phyloP scores from a whole-genome alignment of 2,888 invertebrate genomes.

The Girardia tigrina region DNA sequence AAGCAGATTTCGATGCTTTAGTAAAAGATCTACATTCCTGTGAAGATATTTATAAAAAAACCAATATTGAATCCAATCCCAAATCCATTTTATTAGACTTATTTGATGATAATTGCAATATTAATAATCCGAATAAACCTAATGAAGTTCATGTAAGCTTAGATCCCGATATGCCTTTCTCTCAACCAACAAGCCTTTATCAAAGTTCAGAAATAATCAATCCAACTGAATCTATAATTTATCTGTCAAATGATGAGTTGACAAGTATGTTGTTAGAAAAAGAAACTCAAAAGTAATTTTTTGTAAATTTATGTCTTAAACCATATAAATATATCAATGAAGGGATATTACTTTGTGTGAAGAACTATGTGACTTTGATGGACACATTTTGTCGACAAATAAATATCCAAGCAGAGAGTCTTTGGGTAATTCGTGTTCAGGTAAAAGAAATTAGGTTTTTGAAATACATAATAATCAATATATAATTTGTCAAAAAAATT shows the following conservation, averaged over 20 bases:
- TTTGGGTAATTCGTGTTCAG: no score
- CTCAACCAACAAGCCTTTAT: background rate
- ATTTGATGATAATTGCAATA: background rate
- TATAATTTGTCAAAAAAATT: no score
- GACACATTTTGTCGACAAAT: background rate
- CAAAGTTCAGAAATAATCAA: background rate
- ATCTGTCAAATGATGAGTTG: constrained; percentile 15
- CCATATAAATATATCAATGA: no score
- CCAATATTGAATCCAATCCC: background rate
- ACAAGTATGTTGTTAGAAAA: background rate
- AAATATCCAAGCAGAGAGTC: background rate
- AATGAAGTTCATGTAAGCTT: background rate
- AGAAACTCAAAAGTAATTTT: constrained; percentile 2
- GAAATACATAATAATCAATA: no score
- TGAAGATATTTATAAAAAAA: constrained; percentile 4
- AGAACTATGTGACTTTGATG: background rate
- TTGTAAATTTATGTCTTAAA: no score
- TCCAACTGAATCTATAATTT: background rate
- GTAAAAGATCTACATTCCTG: constrained; percentile 1
- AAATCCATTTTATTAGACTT: background rate
- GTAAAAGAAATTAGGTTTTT: no score
- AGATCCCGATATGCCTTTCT: constrained; percentile 13
- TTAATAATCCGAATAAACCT: background rate
- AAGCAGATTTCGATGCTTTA: constrained; percentile 15
- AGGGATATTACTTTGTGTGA: background rate